Base-by-base conservation (phyloP, 2,797 vertebrate genomes). In the Rhabdomys pumilio region DNA sequence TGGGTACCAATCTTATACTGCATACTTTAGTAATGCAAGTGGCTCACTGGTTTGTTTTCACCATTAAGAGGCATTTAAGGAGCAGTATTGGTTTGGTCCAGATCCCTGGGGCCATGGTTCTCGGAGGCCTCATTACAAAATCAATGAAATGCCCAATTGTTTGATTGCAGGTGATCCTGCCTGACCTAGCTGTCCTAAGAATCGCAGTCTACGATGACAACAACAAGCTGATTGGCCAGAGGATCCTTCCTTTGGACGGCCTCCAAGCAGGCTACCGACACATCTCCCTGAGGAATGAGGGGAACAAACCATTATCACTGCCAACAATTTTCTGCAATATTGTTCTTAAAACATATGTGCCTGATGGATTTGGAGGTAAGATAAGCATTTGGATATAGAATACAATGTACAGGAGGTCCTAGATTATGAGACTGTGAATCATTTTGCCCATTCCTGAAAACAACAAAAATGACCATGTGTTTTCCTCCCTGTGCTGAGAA, bases 321-420 rank as follows among this genome's bases (percentile, higher is more conserved):
- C 99, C 99, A 94, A 99, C 99, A 0, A 98, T 99, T 98, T 99
- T 99, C 99, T 99, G 99, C 98, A 99, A 99, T 98, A 99, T 99
- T 97, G 99, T 99, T 95, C 99, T 99, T 84, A 99, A 99, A 99
- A 99, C 99, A 79, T 99, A 99, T 0, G 99, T 99, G 96, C 99
- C 99, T 92, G 99, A 99, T 84, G 99, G 99, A 50, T 99, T 99
- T 85, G 99, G 99, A 98, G 99, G 99, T 99, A 98, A 99, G 98
- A 61, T 83, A 13, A 76, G 8, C 41, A 47, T 47, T 41, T 90
- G 6, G 13, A 61, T 92, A 3, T 0, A 17, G 69, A 72, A 73
- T 84, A 50, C 26, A 3, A 41, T 61, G 11, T 15, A 73, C 41
- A 50, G 29, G 8, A 34, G 5, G 24, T 91, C 20, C 55, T 90